phyloP scores from a whole-genome alignment of 2,888 invertebrate genomes.

The Latheticus oryzae region DNA sequence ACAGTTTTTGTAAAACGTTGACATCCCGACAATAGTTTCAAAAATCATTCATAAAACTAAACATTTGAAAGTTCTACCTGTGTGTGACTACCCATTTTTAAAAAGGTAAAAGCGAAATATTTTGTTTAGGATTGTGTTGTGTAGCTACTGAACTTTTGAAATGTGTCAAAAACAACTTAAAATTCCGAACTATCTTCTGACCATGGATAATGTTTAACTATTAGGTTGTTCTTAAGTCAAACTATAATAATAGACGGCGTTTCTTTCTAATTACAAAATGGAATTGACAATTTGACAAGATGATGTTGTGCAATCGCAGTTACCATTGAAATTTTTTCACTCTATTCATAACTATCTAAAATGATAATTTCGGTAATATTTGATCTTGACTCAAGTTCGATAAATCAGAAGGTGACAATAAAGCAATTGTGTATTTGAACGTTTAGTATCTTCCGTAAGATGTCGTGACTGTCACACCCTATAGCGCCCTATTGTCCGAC shows the following conservation, averaged over 20 bases:
- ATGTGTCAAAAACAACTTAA: slow-evolving; percentile 48
- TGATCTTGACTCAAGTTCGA: slow-evolving; percentile 10
- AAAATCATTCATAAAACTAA: slow-evolving; percentile 26
- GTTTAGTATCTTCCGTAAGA: slow-evolving; percentile 46
- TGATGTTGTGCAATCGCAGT: too few species aligned
- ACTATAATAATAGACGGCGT: slow-evolving; percentile 22
- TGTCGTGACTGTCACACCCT: slow-evolving; percentile 52
- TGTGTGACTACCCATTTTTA: slow-evolving; percentile 29
- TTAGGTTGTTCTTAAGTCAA: slow-evolving; percentile 37
- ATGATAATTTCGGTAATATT: slow-evolving; percentile 8
- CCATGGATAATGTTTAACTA: slow-evolving; percentile 40
- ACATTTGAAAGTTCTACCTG: slow-evolving; percentile 33
- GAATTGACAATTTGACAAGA: too few species aligned
- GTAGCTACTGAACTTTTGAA: slow-evolving; percentile 48
- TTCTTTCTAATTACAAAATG: slow-evolving; percentile 30
- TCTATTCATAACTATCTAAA: too few species aligned
- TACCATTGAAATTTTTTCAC: too few species aligned
- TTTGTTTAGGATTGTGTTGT: slow-evolving; percentile 30
- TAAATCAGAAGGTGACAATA: slow-evolving; percentile 43
- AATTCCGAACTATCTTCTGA: slow-evolving; percentile 39
- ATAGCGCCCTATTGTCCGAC: slow-evolving; percentile 49
- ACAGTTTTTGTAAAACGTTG: too few species aligned
- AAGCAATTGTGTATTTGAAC: slow-evolving; percentile 47
- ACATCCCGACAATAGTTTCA: slow-evolving; percentile 23
- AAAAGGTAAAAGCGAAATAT: slow-evolving; percentile 19